Evolutionary conservation across 2,113 vertebrate genomes (phyloP).

Genomic region (Gyps fulvus): DNA sequence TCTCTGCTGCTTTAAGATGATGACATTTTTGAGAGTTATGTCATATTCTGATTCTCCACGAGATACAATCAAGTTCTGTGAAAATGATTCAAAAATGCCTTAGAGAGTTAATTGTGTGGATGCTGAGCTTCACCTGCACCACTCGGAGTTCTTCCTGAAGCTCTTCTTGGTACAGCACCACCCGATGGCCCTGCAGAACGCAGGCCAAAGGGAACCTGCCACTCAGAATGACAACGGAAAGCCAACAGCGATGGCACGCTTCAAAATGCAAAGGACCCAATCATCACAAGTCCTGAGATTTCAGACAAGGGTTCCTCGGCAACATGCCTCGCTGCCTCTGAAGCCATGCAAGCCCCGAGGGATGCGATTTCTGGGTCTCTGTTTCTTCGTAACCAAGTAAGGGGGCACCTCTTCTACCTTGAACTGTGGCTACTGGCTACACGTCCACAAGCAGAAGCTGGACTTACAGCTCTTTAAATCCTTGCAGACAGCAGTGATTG

Average conservation of each 20-base stretch:
- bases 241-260: rapidly evolving
- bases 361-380: background rate
- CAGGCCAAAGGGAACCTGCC: background rate
- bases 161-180: background rate
- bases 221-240: rapidly evolving
- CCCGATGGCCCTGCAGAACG: rapidly evolving
- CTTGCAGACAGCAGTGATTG: rapidly evolving
- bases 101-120: too few species aligned
- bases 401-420: background rate
- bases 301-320: background rate
- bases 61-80: background rate
- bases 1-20: background rate
- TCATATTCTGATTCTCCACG: background rate
- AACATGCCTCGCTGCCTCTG: rapidly evolving
- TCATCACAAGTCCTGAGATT: rapidly evolving
- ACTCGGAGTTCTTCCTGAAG: background rate
- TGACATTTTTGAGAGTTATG: background rate
- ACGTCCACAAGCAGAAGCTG: background rate
- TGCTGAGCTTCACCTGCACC: background rate
- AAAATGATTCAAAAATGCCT: background rate
- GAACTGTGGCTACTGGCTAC: rapidly evolving
- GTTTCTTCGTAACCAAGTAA: background rate
- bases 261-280: background rate
- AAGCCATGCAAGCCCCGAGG: background rate
- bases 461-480: rapidly evolving